phyloP scores from a whole-genome alignment of 2,797 vertebrate genomes.

The Botia kubotai region DNA sequence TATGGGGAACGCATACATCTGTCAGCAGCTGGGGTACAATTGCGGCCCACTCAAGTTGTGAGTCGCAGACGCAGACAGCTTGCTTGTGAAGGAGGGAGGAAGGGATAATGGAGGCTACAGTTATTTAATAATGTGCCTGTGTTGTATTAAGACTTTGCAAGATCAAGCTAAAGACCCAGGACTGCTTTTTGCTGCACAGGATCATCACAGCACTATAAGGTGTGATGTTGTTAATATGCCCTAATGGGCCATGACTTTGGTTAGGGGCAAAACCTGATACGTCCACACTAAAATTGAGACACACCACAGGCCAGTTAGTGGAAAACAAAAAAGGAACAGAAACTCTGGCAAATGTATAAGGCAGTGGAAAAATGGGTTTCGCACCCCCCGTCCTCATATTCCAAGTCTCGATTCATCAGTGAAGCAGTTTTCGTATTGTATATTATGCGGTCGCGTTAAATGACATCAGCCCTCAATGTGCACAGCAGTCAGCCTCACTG shows the following conservation, averaged over 20 bases:
- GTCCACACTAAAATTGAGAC: conserved; percentile 6
- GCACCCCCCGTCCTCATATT: conserved; percentile 1
- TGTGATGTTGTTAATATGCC: conserved; percentile 59
- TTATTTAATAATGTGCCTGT: conserved; percentile 39
- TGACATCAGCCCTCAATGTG: conserved; percentile 50
- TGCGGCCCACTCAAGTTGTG: conserved; percentile 13
- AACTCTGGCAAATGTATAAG: conserved; percentile 44
- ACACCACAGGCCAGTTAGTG: conserved; percentile 11
- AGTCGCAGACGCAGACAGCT: conserved; percentile 8
- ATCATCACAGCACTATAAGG: conserved; percentile 48
- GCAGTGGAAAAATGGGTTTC: conserved; percentile 29
- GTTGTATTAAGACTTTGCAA: conserved; percentile 21
- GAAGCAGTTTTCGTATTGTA: conserved; percentile 17
- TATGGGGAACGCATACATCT: conserved; percentile 26
- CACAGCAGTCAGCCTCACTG: conserved; percentile 21
- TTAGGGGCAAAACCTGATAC: conserved; percentile 31
- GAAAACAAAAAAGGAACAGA: conserved; percentile 32
- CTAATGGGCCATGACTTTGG: conserved; percentile 52
- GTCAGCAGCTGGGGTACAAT: conserved; percentile 42
- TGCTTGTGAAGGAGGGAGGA: neutral
- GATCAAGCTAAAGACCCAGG: neutral
- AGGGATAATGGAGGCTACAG: conserved; percentile 4
- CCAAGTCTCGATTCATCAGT: conserved; percentile 36
- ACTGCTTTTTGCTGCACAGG: conserved; percentile 31
- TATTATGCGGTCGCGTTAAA: conserved; percentile 46